Evolutionary conservation across 2,113 vertebrate species (phyloP), one percentile per base, ranked within the genome.

Genomic region (Passer montanus): DNA sequence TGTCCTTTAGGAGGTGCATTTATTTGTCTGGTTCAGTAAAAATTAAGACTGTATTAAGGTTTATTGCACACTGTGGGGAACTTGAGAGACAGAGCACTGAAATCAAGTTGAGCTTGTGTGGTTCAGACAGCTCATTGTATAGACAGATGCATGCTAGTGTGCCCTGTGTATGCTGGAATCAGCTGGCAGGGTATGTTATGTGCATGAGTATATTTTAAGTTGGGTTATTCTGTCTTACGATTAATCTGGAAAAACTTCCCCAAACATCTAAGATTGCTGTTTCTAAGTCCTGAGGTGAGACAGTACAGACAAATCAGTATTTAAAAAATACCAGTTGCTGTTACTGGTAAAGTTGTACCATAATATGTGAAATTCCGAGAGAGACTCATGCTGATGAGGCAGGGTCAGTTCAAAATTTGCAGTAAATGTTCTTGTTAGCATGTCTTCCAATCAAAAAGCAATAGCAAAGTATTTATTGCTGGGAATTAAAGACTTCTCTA

Each of bases 381-480:
- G 43, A 46, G 28, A 14, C 23, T 60, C 8, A 18, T 90, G 52
- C 63, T 58, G 46, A 17, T 84, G 50, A 59, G 44, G 26, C 64
- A 77, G 60, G 87, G 76, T 86, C 87, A 92, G 68, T 70, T 87
- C 46, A 53, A 66, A 96, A 84, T 81, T 59, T 84, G 50, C 81
- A 74, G 50, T 60, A 59, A 77, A 43, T 1, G 7, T 77, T 66
- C 50, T 62, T 69, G n/a, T 80, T 89, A 73, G 28, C 46, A 16
- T 49, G n/a, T 80, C 89, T 95, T 83, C 76, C 87, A 91, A 84
- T 92, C 94, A 94, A 91, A 96, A 95, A 95, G 63, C 68, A 58
- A 22, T 80, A 89, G 46, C 2, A 0, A 84, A 69, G 64, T 53
- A 66, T 59, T 96, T 80, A 50, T 81, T 86, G 59, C 55, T 87